phyloP scores from a whole-genome alignment of 2,113 vertebrate genomes.

The Chaetura pelagica region DNA sequence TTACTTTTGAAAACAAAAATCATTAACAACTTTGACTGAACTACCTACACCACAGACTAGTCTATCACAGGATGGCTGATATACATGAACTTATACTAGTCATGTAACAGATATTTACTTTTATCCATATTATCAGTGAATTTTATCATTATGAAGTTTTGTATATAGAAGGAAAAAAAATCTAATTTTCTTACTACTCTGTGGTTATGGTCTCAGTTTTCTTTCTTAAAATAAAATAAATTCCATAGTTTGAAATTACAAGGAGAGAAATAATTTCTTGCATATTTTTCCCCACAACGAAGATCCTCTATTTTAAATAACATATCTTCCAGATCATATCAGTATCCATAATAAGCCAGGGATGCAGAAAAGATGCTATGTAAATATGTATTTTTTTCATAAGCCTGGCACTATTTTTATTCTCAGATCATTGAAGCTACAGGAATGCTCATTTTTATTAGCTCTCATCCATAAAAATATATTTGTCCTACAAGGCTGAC shows the following conservation, averaged over 20 bases:
- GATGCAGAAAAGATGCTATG: not conserved
- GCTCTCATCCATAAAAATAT: not conserved
- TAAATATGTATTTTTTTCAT: not conserved
- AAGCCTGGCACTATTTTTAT: not conserved
- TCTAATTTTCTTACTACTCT: not conserved
- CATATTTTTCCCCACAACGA: not conserved
- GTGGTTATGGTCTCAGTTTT: not conserved
- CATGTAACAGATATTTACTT: too few species aligned
- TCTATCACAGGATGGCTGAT: accelerated
- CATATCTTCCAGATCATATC: not conserved
- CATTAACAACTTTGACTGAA: not conserved
- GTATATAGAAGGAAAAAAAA: not conserved
- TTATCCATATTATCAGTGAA: not conserved
- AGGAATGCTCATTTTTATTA: not conserved
- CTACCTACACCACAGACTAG: not conserved
- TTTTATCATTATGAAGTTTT: not conserved
- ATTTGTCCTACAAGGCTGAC: not conserved
- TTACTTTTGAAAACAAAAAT: not conserved
- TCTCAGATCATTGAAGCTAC: not conserved
- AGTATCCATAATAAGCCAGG: not conserved
- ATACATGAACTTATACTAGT: not conserved
- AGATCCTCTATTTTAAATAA: not conserved
- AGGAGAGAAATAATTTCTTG: not conserved
- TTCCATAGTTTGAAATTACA: not conserved
- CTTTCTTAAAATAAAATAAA: not conserved